A percentile compares a stretch with the other conserved stretches of the same genome.
Conservation (phyloP, 2,113 vertebrate species). For the Anguilla japonica region DNA sequence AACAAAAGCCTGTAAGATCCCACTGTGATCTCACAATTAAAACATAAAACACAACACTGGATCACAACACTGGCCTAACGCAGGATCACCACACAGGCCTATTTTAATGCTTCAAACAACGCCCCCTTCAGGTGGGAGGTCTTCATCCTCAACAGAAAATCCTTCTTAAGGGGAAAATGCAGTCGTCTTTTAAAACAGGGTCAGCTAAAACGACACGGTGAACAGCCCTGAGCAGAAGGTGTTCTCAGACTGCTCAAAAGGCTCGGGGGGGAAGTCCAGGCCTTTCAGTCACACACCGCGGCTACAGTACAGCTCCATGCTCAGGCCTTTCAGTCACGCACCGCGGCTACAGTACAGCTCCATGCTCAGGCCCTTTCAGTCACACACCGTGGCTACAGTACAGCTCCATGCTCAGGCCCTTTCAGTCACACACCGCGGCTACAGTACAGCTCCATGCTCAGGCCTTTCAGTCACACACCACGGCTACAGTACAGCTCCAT, state of each 20-base stretch:
- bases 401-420: too few species aligned
- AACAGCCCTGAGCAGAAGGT: not conserved
- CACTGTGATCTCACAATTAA: too few species aligned
- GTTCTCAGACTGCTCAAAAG: not conserved
- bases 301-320: slow-evolving; percentile 31
- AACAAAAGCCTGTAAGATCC: not conserved
- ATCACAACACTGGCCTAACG: too few species aligned
- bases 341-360: too few species aligned
- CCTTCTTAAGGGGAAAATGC: too few species aligned
- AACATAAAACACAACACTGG: too few species aligned
- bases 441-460: too few species aligned
- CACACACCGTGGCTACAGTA: too few species aligned
- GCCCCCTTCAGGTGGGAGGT: not conserved
- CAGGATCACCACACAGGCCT: not conserved
- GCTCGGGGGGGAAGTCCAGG: not conserved
- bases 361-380: too few species aligned
- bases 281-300: slow-evolving; percentile 10
- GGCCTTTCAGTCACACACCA: too few species aligned
- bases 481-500: too few species aligned
- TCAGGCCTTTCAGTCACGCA: slow-evolving; percentile 6
- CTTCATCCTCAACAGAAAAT: not conserved
- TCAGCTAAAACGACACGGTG: not conserved
- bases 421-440: too few species aligned
- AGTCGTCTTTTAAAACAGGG: not conserved
- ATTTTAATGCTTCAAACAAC: not conserved